These are phyloP conservation scores for Erebia palarica DNA, from an alignment of 2,888 invertebrate genomes.

Conservation along the genomic window DNA sequence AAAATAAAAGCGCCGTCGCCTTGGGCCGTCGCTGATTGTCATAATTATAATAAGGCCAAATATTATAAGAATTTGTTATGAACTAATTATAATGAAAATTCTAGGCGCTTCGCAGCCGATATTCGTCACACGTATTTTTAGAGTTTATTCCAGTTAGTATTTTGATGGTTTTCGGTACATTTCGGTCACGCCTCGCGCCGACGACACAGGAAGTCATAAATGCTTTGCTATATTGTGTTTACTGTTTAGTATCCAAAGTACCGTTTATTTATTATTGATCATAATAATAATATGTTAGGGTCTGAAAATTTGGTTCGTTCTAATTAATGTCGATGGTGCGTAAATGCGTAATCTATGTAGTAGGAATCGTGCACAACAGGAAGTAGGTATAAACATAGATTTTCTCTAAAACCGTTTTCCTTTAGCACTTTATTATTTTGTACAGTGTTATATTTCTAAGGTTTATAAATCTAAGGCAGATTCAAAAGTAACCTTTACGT, in stretches of 20 bases:
- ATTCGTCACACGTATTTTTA: conserved; percentile 56
- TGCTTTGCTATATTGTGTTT: conserved; percentile 36
- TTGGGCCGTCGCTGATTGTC: background rate
- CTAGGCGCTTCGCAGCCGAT: conserved; percentile 23
- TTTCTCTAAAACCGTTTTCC: no score
- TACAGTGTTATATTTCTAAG: no score
- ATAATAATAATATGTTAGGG: no score
- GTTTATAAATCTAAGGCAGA: no score
- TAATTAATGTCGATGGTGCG: no score
- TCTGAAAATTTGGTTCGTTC: no score
- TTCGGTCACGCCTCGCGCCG: conserved; percentile 52
- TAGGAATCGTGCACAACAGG: no score
- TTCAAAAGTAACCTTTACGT: no score
- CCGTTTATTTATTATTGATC: conserved; percentile 34
- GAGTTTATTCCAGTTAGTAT: conserved; percentile 60
- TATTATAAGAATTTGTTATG: conserved; percentile 14
- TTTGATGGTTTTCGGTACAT: conserved; percentile 65
- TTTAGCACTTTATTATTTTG: no score
- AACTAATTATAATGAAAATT: conserved; percentile 30
- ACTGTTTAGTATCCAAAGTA: conserved; percentile 44
- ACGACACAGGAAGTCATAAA: conserved; percentile 75
- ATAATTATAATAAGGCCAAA: conserved; percentile 14
- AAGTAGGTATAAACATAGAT: no score
- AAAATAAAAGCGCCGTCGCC: background rate
- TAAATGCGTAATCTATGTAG: no score